phyloP scores from a whole-genome alignment of 2,888 invertebrate genomes.

The Eupithecia centaureata region DNA sequence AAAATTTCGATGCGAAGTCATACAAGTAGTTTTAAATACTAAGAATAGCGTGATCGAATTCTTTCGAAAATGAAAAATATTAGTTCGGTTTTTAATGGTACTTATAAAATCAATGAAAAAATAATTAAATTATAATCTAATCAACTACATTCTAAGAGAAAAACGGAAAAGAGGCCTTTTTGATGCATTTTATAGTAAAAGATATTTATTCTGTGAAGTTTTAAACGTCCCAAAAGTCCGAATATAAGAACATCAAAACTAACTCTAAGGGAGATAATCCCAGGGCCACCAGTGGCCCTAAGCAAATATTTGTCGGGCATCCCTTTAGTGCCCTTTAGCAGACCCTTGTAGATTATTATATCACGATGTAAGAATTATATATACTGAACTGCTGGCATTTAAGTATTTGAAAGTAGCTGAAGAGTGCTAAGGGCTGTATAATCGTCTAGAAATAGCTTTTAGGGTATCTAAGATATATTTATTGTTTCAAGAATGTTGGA shows the following conservation, averaged over 20 bases:
- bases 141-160: neutral
- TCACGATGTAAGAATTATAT: constrained; percentile 43
- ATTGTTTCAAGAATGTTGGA: neutral
- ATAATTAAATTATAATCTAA: neutral
- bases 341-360: constrained; percentile 45
- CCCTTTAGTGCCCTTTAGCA: constrained; percentile 48
- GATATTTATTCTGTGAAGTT: constrained; percentile 36
- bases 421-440: neutral
- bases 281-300: constrained; percentile 43
- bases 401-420: neutral
- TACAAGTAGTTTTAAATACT: no score
- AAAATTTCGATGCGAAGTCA: no score
- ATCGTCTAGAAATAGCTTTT: neutral
- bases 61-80: no score
- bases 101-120: no score
- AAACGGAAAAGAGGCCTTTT: neutral
- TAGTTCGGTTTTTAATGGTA: no score
- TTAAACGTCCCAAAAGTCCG: constrained; percentile 35
- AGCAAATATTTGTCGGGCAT: constrained; percentile 53
- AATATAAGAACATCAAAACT: constrained; percentile 45
- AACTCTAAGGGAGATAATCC: constrained; percentile 50
- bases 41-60: no score
- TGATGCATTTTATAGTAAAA: neutral
- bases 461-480: neutral
- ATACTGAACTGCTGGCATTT: constrained; percentile 27